phyloP scores from a whole-genome alignment of 2,113 vertebrate species.

The Hippoglossus stenolepis region DNA sequence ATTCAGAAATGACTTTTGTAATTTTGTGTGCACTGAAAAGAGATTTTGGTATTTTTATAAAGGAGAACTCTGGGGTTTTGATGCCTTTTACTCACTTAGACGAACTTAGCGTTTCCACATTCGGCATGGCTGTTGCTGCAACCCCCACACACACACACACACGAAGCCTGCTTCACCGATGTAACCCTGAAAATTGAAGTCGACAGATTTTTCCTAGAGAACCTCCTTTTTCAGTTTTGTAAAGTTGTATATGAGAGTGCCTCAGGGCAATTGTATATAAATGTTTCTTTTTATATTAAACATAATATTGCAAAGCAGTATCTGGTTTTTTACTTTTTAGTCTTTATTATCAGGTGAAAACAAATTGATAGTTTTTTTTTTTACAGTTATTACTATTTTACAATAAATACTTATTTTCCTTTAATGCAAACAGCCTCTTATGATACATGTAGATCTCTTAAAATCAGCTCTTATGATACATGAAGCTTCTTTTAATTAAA shows the following conservation, averaged over 20 bases:
- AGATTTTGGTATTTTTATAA: slow-evolving; percentile 82
- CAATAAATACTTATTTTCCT: slow-evolving; percentile 71
- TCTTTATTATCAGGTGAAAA: slow-evolving; percentile 43
- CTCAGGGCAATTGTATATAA: slow-evolving; percentile 75
- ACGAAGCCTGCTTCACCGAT: slow-evolving; percentile 59
- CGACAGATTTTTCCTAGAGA: slow-evolving; percentile 44
- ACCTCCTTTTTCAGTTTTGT: slow-evolving; percentile 74
- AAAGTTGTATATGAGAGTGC: slow-evolving; percentile 75
- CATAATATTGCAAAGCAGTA: slow-evolving; percentile 63
- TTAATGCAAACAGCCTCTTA: slow-evolving; percentile 13
- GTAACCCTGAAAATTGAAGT: slow-evolving; percentile 50
- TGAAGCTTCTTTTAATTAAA: not conserved
- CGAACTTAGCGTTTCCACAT: slow-evolving; percentile 52
- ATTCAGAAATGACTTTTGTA: slow-evolving; percentile 77
- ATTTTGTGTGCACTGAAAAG: slow-evolving; percentile 80
- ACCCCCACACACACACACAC: slow-evolving; percentile 34
- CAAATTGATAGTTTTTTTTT: not conserved
- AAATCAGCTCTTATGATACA: not conserved
- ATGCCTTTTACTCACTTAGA: slow-evolving; percentile 50
- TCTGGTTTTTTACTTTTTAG: not conserved
- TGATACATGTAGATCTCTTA: not conserved
- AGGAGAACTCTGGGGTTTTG: slow-evolving; percentile 59
- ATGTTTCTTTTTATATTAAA: slow-evolving; percentile 81
- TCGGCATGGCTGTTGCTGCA: slow-evolving; percentile 67
- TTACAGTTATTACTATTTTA: slow-evolving; percentile 38